Conservation (phyloP, 2,113 vertebrate genomes). For the Heloderma charlesbogerti region DNA sequence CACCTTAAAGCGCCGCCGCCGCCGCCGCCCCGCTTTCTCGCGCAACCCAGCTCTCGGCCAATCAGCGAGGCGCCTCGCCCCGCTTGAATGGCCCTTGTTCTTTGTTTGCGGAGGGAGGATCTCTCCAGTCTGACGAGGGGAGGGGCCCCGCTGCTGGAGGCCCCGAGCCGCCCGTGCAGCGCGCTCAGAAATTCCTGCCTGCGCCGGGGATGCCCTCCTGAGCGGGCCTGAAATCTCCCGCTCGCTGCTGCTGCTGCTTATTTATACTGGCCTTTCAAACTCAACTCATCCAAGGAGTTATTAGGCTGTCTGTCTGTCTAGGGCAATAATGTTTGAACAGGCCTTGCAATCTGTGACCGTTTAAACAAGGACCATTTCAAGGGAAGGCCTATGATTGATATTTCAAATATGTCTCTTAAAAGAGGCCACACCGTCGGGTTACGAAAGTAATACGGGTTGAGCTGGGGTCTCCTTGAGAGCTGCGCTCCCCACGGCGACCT, state of each 20-base stretch:
- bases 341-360: conserved; percentile 21
- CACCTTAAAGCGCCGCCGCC: not conserved
- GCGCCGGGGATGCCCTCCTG: not conserved
- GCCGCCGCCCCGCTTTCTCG: not conserved
- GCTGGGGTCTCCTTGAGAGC: not conserved
- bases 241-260: not conserved
- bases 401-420: conserved; percentile 29
- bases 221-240: not conserved
- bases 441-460: not conserved
- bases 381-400: conserved; percentile 1
- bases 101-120: conserved; percentile 53
- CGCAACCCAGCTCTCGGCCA: not conserved
- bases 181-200: not conserved
- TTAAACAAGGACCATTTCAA: conserved; percentile 26
- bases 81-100: conserved; percentile 44
- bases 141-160: not conserved
- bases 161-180: conserved; percentile 1
- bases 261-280: conserved; percentile 1
- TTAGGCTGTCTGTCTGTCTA: conserved; percentile 28
- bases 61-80: conserved; percentile 2
- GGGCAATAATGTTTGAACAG: conserved; percentile 31
- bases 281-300: conserved; percentile 17
- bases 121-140: conserved; percentile 21
- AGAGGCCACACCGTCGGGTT: not conserved
- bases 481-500: not conserved